Conservation (phyloP, 2,797 vertebrate genomes). For the Rallus crepitans region DNA sequence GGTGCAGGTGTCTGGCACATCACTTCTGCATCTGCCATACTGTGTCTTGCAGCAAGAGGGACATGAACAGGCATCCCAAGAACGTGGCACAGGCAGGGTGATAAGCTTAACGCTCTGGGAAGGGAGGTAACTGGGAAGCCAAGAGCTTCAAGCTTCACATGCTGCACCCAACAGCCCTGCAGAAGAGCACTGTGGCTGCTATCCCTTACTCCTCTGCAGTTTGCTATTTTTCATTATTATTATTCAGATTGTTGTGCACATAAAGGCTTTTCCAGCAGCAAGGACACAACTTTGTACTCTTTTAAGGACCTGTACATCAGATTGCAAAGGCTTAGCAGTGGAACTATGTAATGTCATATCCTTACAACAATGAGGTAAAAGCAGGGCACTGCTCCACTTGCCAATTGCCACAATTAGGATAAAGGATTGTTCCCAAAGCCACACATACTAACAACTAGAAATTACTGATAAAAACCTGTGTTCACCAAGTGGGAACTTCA, state of each 20-base stretch:
- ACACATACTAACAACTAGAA: not conserved
- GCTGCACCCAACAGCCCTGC: not conserved
- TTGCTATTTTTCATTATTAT: not conserved
- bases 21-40: accelerated
- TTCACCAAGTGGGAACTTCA: not conserved
- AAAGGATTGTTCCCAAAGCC: not conserved
- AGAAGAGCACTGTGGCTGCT: not conserved
- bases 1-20: not conserved
- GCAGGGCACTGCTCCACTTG: not conserved
- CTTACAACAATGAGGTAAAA: not conserved
- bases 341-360: not conserved
- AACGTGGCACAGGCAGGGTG: accelerated
- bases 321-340: not conserved
- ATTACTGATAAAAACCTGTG: accelerated
- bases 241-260: not conserved
- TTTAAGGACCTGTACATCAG: not conserved
- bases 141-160: not conserved
- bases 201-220: not conserved
- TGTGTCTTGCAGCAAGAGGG: not conserved
- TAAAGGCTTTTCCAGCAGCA: not conserved
- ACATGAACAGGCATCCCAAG: not conserved
- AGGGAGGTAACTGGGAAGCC: not conserved
- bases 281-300: not conserved
- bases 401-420: accelerated
- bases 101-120: not conserved